Conservation (phyloP, 2,797 vertebrate genomes). For the Gymnocypris eckloni region DNA sequence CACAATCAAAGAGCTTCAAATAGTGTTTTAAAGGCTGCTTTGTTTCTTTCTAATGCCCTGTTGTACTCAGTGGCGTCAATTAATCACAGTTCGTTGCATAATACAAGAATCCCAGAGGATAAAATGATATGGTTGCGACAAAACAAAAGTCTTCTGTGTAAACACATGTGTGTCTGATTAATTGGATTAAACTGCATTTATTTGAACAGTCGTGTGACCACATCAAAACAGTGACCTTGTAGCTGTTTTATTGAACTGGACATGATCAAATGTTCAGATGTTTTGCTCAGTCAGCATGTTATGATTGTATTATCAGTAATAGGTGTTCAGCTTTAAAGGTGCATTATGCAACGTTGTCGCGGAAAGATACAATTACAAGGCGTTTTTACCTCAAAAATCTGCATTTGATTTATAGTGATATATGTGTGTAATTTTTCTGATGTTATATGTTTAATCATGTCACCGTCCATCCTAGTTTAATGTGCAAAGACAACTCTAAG, state of each 20-base stretch:
- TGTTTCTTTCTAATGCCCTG: constrained; percentile 25
- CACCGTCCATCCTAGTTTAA: no score
- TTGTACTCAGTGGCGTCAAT: constrained; percentile 17
- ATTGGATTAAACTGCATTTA: background rate
- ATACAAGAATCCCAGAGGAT: background rate
- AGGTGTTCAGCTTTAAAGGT: background rate
- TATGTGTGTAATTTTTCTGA: no score
- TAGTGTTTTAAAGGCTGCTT: constrained; percentile 7
- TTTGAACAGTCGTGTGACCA: background rate
- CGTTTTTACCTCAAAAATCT: background rate
- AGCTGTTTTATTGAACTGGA: background rate
- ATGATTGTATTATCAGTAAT: background rate
- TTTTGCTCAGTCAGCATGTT: background rate
- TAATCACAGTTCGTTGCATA: constrained; percentile 33
- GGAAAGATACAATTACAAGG: background rate
- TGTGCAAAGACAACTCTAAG: no score
- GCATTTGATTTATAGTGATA: background rate
- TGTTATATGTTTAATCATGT: no score
- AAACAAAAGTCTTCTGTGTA: background rate
- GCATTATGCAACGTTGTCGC: background rate
- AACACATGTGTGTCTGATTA: background rate
- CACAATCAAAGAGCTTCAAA: constrained; percentile 3
- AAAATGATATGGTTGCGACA: background rate
- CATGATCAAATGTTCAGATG: background rate
- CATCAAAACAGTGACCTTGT: background rate